These are phyloP conservation scores for Chrysocyon brachyurus DNA, from an alignment of 2,797 vertebrate species.

Conservation along the genomic window DNA sequence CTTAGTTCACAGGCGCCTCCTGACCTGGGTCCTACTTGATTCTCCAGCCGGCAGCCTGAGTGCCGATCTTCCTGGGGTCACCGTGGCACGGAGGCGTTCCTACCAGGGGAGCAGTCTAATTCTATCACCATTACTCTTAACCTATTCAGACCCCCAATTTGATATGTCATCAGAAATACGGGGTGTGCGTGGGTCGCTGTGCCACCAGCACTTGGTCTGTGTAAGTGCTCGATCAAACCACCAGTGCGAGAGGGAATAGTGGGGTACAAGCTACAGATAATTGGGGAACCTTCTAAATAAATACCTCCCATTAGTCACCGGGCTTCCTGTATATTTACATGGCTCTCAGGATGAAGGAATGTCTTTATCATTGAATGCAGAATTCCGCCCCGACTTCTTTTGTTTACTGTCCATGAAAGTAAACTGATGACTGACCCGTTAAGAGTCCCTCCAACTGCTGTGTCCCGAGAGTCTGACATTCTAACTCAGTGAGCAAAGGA, in stretches of 20 bases:
- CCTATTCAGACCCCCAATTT: not conserved
- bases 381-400: not conserved
- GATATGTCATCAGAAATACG: not conserved
- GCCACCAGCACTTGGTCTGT: not conserved
- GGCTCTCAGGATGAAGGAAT: not conserved
- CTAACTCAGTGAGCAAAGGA: not conserved
- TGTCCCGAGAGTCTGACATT: not conserved
- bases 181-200: not conserved
- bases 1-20: not conserved
- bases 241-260: not conserved
- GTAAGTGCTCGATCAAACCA: not conserved
- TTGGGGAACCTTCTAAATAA: not conserved
- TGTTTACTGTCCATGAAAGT: not conserved
- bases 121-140: not conserved
- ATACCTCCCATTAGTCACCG: not conserved
- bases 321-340: too few relatives aligned
- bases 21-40: not conserved
- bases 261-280: not conserved
- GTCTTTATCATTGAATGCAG: not conserved
- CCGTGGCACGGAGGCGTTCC: not conserved
- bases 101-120: not conserved
- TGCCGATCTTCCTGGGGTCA: not conserved
- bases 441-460: not conserved
- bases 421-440: not conserved
- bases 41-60: not conserved